Percentiles rank a stretch among this genome's conserved stretches.
phyloP scores from a whole-genome alignment of 2,888 invertebrate genomes.

The Sphaeridia pumilis region DNA sequence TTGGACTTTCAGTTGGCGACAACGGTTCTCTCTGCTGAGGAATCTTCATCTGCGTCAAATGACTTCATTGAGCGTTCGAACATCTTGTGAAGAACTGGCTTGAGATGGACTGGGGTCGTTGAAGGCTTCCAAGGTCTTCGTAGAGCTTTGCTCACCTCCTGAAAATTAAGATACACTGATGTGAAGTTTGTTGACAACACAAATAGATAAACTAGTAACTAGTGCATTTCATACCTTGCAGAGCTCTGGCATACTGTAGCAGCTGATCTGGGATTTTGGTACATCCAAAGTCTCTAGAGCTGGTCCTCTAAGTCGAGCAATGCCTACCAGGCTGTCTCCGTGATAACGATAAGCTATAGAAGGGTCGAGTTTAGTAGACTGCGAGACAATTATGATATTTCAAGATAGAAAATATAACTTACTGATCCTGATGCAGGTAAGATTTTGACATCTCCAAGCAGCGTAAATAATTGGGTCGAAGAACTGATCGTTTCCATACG shows the following conservation, averaged over 20 bases:
- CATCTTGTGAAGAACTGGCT: constrained; percentile 8
- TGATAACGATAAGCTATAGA: constrained; percentile 52
- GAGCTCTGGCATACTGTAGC: constrained; percentile 23
- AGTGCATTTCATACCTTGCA: constrained; percentile 20
- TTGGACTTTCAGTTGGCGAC: not conserved
- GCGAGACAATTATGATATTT: too few relatives aligned
- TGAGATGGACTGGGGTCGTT: constrained; percentile 11
- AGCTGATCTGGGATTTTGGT: constrained; percentile 41
- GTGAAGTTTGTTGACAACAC: too few relatives aligned
- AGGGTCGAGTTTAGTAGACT: too few relatives aligned
- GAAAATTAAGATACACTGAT: constrained; percentile 18
- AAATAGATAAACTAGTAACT: too few relatives aligned
- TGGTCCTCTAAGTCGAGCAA: constrained; percentile 50
- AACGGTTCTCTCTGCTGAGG: too few relatives aligned
- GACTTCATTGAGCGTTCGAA: constrained; percentile 8
- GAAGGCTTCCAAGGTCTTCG: constrained; percentile 49
- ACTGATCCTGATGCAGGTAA: constrained; percentile 31
- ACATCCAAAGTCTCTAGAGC: constrained; percentile 48
- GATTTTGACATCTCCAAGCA: constrained; percentile 31
- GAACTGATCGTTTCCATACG: constrained; percentile 24
- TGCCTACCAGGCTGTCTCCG: constrained; percentile 52
- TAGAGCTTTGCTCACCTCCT: constrained; percentile 49
- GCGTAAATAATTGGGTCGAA: constrained; percentile 35
- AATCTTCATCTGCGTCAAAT: constrained; percentile 10
- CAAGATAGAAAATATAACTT: constrained; percentile 18